These are phyloP conservation scores for Albula goreensis DNA, from an alignment of 2,113 vertebrate species.

Conservation along the genomic window DNA sequence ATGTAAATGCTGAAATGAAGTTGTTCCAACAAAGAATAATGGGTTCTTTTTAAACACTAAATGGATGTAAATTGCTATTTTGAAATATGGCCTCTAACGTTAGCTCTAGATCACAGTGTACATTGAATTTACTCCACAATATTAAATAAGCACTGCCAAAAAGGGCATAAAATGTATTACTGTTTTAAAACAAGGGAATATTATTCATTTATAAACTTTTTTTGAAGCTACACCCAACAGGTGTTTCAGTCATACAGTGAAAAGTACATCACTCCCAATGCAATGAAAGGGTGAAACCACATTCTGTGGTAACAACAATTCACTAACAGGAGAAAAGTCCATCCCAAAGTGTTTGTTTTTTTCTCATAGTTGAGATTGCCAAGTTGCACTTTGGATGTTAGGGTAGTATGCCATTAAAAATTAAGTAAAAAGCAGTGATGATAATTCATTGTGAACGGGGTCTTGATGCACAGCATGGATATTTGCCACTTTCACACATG, in stretches of 20 bases:
- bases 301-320: neutral
- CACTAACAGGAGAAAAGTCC: neutral
- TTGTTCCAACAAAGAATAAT: neutral
- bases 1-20: neutral
- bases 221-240: neutral
- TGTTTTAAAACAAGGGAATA: neutral
- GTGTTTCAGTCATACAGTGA: too few relatives aligned
- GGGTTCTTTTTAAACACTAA: neutral
- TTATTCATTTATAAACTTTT: neutral
- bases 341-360: neutral
- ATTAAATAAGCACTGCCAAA: neutral
- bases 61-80: neutral
- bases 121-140: neutral
- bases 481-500: too few relatives aligned
- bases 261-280: too few relatives aligned
- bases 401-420: neutral
- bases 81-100: neutral
- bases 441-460: too few relatives aligned
- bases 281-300: too few relatives aligned
- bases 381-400: neutral
- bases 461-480: too few relatives aligned
- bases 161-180: neutral
- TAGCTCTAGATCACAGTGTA: neutral
- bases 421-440: neutral
- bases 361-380: neutral